Evolutionary conservation across 2,888 invertebrate genomes (phyloP).

Genomic region (Lasioglossum zephyrum): DNA sequence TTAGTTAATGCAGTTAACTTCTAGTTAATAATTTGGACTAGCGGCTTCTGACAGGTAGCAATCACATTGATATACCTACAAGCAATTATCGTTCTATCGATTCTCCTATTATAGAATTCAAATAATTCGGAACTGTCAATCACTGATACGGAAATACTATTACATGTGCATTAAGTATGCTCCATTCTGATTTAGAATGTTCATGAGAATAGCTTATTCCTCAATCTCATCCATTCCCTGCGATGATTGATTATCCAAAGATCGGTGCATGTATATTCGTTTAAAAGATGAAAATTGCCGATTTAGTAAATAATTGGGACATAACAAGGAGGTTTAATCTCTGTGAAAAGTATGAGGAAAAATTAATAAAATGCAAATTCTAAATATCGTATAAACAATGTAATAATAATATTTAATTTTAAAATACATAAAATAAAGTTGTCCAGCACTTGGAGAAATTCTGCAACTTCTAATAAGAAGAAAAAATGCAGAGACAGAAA

Average conservation of each 20-base stretch:
- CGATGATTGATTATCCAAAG: not conserved
- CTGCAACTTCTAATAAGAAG: slow-evolving; percentile 16
- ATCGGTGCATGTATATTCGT: not conserved
- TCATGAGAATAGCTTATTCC: not conserved
- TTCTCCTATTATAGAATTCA: not conserved
- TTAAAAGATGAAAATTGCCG: not conserved
- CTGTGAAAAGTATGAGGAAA: not conserved
- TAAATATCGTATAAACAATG: not conserved
- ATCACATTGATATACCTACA: not conserved
- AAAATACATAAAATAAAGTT: not conserved
- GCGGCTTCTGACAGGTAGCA: not conserved
- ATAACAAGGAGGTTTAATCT: not conserved
- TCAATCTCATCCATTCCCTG: not conserved
- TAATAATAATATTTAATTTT: not conserved
- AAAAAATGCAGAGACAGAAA: not conserved
- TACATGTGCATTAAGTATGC: not conserved
- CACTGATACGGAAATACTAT: not conserved
- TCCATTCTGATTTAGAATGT: not conserved
- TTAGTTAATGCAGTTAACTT: too few relatives aligned
- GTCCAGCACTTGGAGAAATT: not conserved
- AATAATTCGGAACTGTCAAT: not conserved
- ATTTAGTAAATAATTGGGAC: not conserved
- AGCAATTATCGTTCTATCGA: not conserved
- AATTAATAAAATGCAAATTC: not conserved
- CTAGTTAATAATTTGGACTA: too few relatives aligned